A percentile compares a stretch with the other conserved stretches of the same genome.
phyloP scores from a whole-genome alignment of 2,888 invertebrate genomes.

The Polyploca ridens region DNA sequence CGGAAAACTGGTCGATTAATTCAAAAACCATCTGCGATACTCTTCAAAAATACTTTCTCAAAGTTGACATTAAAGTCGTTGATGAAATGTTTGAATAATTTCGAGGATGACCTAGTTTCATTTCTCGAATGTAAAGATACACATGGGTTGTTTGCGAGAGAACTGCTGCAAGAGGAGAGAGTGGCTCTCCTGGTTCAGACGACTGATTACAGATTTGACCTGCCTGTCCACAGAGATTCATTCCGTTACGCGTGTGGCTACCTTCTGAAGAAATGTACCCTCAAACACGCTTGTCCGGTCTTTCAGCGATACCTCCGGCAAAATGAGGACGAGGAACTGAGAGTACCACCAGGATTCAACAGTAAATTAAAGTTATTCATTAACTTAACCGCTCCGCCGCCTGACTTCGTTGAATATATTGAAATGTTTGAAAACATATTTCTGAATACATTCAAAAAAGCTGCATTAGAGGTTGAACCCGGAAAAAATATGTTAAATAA shows the following conservation, averaged over 20 bases:
- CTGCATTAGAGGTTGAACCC: not conserved
- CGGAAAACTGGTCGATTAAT: not conserved
- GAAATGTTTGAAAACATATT: not conserved
- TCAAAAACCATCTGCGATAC: not conserved
- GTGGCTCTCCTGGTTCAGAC: not conserved
- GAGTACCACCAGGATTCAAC: not conserved
- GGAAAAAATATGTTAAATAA: not conserved
- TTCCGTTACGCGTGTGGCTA: not conserved
- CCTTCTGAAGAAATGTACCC: not conserved
- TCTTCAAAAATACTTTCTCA: not conserved
- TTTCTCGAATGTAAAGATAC: conserved; percentile 2
- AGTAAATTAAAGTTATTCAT: not conserved
- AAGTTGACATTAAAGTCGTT: not conserved
- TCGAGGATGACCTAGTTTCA: not conserved
- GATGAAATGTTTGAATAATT: conserved; percentile 1
- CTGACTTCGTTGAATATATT: conserved; percentile 1
- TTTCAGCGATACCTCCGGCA: not conserved
- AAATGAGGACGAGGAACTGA: not conserved
- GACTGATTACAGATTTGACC: not conserved
- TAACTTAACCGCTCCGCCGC: not conserved
- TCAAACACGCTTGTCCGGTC: not conserved
- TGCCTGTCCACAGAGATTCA: not conserved
- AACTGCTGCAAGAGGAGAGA: not conserved
- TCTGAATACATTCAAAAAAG: not conserved
- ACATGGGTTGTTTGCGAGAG: not conserved